Percentiles rank a stretch among this genome's conserved stretches.
These are phyloP conservation scores for Plodia interpunctella DNA, from an alignment of 1,140 invertebrate genomes.

Conservation along the genomic window DNA sequence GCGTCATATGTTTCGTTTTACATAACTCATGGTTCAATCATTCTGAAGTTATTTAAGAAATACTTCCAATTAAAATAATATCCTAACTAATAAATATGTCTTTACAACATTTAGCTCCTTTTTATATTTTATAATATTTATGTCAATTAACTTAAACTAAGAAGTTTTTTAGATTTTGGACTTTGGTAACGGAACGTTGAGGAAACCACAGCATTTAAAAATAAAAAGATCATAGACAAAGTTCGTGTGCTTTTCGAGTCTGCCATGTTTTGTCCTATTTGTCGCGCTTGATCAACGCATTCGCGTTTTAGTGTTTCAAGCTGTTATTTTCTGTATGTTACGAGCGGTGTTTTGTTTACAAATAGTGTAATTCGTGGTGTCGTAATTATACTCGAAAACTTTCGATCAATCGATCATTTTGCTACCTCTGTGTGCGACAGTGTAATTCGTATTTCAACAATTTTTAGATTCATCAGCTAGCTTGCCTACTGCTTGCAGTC, in stretches of 20 bases:
- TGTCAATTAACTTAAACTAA: neutral
- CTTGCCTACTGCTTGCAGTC: conserved; percentile 45
- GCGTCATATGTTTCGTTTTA: conserved; percentile 25
- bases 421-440: conserved; percentile 56
- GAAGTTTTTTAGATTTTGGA: neutral
- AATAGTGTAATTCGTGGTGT: conserved; percentile 65
- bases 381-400: conserved; percentile 51
- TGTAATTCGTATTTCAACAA: conserved; percentile 68
- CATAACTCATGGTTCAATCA: conserved; percentile 13
- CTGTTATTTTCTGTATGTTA: conserved; percentile 69
- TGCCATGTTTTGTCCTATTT: conserved; percentile 78
- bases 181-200: conserved; percentile 31
- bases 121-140: no score
- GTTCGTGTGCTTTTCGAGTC: conserved; percentile 69
- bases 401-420: conserved; percentile 49
- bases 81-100: no score
- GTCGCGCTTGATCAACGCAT: conserved; percentile 75
- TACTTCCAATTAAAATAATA: no score
- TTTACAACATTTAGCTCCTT: no score
- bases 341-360: conserved; percentile 73
- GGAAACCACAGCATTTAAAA: conserved; percentile 55
- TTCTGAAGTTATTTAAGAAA: neutral
- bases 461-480: conserved; percentile 62
- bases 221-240: conserved; percentile 65
- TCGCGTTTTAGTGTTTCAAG: conserved; percentile 63